A percentile compares a stretch with the other conserved stretches of the same genome.
Conservation (phyloP, 2,888 invertebrate species). For the Disparrhopalites patrizii region DNA sequence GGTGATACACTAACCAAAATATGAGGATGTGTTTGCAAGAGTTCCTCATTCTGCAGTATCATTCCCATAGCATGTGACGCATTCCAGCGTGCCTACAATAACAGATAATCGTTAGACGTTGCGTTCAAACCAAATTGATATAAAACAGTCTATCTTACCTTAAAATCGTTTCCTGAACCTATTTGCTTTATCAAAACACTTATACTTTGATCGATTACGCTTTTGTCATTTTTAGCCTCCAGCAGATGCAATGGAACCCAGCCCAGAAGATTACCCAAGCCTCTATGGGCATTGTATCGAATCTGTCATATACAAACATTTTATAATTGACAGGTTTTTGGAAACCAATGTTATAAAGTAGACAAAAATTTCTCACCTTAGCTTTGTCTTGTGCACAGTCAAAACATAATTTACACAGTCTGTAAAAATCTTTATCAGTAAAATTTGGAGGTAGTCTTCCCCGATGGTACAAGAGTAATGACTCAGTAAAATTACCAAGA, state of each 20-base stretch:
- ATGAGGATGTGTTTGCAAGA: conserved; percentile 8
- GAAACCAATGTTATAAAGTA: neutral
- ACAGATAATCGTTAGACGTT: neutral
- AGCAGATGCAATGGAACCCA: conserved; percentile 20
- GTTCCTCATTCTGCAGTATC: conserved; percentile 13
- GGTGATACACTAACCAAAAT: conserved; percentile 10
- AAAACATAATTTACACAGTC: conserved; percentile 18
- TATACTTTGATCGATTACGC: neutral
- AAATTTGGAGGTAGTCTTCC: conserved; percentile 20
- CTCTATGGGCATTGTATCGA: conserved; percentile 24
- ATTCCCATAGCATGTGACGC: conserved; percentile 28
- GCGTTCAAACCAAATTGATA: neutral
- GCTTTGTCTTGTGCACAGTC: conserved; percentile 17
- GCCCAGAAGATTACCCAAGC: conserved; percentile 19
- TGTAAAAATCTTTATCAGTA: conserved; percentile 2
- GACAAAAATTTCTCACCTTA: conserved; percentile 9
- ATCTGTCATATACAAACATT: conserved; percentile 17
- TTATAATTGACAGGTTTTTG: neutral
- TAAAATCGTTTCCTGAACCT: conserved; percentile 21
- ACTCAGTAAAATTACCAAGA: conserved; percentile 23
- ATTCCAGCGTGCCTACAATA: conserved; percentile 30
- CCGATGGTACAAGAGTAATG: conserved; percentile 12
- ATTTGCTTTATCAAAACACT: conserved; percentile 15
- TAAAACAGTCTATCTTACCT: conserved; percentile 4
- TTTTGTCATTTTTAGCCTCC: neutral